Percentiles rank a stretch among this genome's conserved stretches.
These are phyloP conservation scores for Drosophila trichaetosa DNA, from an alignment of 2,888 invertebrate species.

Conservation along the genomic window DNA sequence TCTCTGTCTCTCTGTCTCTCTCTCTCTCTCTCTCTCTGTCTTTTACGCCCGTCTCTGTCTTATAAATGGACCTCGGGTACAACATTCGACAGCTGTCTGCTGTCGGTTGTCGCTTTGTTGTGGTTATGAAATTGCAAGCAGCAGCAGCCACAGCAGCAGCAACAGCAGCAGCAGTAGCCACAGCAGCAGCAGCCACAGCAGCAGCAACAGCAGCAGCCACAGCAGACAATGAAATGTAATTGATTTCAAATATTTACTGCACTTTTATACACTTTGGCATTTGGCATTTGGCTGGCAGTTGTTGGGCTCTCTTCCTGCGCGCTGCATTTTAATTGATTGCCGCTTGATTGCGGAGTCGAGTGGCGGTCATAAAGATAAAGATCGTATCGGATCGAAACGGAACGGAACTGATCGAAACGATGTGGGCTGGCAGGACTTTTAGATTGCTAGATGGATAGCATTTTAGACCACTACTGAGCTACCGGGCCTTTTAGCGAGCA, in stretches of 20 bases:
- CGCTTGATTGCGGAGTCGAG: conserved; percentile 69
- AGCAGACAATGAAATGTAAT: conserved; percentile 64
- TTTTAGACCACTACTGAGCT: conserved; percentile 7
- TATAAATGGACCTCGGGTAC: conserved; percentile 34
- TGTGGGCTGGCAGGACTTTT: conserved; percentile 43
- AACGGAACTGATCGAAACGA: conserved; percentile 12
- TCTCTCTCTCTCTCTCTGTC: neutral
- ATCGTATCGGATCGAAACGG: conserved; percentile 28
- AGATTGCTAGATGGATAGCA: neutral
- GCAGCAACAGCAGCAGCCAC: no score
- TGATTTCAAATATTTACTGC: conserved; percentile 75
- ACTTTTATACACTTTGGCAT: conserved; percentile 52
- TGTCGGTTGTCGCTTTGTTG: conserved; percentile 58
- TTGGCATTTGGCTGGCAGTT: conserved; percentile 25
- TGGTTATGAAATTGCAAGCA: conserved; percentile 74
- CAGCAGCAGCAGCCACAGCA: conserved; percentile 17
- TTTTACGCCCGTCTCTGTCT: conserved; percentile 8
- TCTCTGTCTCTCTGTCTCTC: conserved; percentile 8
- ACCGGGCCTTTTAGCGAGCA: conserved; percentile 18
- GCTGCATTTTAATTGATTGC: conserved; percentile 68
- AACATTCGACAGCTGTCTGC: conserved; percentile 5
- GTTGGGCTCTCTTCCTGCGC: conserved; percentile 2
- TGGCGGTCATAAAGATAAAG: conserved; percentile 53
- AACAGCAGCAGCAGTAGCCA: no score
- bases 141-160: conserved; percentile 3